A percentile compares a stretch with the other conserved stretches of the same genome.
Evolutionary conservation across 2,888 invertebrate genomes (phyloP).

Genomic region (Andrena chrysosceles): DNA sequence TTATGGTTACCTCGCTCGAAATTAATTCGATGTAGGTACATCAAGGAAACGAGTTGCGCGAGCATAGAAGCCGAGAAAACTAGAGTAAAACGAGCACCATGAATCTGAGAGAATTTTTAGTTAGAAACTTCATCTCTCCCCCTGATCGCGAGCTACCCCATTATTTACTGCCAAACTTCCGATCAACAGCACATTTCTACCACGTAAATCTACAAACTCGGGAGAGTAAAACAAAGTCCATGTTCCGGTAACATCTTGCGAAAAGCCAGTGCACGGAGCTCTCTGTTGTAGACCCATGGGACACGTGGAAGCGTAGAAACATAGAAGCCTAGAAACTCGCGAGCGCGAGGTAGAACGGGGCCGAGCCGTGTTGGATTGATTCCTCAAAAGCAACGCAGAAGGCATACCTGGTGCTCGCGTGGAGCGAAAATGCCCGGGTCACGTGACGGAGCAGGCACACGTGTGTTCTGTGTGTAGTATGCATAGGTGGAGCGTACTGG

Average conservation of each 20-base stretch:
- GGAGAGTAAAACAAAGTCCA: background rate
- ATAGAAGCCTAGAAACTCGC: too few relatives aligned
- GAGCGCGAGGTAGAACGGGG: too few relatives aligned
- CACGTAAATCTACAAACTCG: too few relatives aligned
- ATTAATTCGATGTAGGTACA: background rate
- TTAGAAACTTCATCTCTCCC: too few relatives aligned
- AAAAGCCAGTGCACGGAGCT: too few relatives aligned
- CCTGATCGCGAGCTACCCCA: too few relatives aligned
- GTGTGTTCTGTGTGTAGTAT: constrained; percentile 65
- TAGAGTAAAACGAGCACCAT: background rate
- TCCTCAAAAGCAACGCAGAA: constrained; percentile 51
- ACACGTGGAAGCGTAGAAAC: too few relatives aligned
- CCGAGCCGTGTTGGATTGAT: constrained; percentile 56
- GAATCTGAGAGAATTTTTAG: too few relatives aligned
- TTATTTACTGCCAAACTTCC: too few relatives aligned
- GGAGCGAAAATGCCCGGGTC: constrained; percentile 68
- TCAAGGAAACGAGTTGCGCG: background rate
- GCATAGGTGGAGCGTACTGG: constrained; percentile 47
- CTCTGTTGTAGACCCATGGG: too few relatives aligned
- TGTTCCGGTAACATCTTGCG: too few relatives aligned
- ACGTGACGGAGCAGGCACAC: constrained; percentile 67
- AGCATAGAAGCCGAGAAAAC: background rate
- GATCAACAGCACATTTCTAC: too few relatives aligned
- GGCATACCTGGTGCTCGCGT: constrained; percentile 57
- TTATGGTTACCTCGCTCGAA: background rate